phyloP scores from a whole-genome alignment of 2,797 vertebrate species.

The Todus mexicanus region DNA sequence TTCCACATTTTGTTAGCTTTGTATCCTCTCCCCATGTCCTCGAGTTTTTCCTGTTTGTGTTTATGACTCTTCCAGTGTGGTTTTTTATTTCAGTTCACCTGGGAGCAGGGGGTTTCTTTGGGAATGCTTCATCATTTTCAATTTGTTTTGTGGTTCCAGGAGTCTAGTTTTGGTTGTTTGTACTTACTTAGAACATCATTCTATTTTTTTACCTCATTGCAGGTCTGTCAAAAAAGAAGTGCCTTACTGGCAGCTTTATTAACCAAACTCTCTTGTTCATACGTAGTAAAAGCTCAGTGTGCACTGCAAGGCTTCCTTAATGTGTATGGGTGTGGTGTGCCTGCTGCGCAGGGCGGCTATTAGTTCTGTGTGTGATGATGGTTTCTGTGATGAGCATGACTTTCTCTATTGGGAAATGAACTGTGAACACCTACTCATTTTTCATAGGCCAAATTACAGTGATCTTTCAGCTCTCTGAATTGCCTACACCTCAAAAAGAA shows the following conservation, averaged over 20 bases:
- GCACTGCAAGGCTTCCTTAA: neutral
- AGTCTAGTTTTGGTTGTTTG: neutral
- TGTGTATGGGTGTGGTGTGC: conserved; percentile 53
- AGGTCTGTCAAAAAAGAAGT: neutral
- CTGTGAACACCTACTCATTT: conserved; percentile 63
- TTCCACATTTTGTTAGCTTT: neutral
- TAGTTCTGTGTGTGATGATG: conserved; percentile 4
- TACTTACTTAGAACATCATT: neutral
- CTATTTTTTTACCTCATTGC: neutral
- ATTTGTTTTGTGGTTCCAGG: neutral
- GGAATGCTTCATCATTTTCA: neutral
- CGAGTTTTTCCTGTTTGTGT: neutral
- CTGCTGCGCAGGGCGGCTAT: conserved; percentile 5
- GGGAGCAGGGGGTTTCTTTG: neutral
- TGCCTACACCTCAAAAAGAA: conserved; percentile 36
- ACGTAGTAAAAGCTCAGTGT: neutral
- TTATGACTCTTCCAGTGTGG: neutral
- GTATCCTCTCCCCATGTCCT: neutral
- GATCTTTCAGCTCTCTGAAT: conserved; percentile 44
- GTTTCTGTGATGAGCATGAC: conserved; percentile 48
- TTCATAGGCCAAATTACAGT: conserved; percentile 57
- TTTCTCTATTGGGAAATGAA: conserved; percentile 65
- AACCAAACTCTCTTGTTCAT: neutral
- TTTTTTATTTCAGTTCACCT: neutral
- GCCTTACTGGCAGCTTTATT: neutral